Evolutionary conservation across 2,797 vertebrate species (phyloP).

Genomic region (Sebastes oblongus): DNA sequence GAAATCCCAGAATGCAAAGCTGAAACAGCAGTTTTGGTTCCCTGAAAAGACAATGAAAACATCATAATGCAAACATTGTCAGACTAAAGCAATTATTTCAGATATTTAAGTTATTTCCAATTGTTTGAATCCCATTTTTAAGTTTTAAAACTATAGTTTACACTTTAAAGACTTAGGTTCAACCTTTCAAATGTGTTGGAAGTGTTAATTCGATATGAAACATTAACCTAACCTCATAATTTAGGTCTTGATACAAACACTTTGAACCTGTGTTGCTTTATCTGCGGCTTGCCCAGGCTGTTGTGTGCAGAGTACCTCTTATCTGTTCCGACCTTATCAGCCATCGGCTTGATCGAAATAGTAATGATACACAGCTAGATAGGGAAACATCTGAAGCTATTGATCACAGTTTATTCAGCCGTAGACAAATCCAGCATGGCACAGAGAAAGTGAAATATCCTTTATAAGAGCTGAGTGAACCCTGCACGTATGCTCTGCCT

Average conservation of each 20-base stretch:
- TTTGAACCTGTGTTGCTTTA: constrained; percentile 7
- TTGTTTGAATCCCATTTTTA: not conserved
- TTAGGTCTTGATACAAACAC: not conserved
- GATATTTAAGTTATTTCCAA: not conserved
- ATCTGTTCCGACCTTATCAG: constrained; percentile 35
- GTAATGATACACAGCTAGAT: constrained; percentile 38
- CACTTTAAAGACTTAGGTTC: not conserved
- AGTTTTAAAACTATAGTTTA: not conserved
- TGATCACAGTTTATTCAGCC: constrained; percentile 32
- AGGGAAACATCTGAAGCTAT: constrained; percentile 35
- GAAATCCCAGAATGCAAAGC: not conserved
- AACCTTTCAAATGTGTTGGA: not conserved
- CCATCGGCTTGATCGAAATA: constrained; percentile 40
- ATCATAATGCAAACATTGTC: not conserved
- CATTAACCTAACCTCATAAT: not conserved
- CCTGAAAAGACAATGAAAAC: not conserved
- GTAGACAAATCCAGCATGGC: constrained; percentile 17
- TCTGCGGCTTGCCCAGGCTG: constrained; percentile 1
- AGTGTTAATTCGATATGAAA: not conserved
- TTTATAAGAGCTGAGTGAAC: constrained; percentile 21
- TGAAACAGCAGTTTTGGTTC: not conserved
- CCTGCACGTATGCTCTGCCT: constrained; percentile 30
- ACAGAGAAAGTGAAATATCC: constrained; percentile 27
- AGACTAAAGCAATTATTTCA: not conserved
- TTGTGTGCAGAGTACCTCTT: not conserved